Base-by-base conservation (phyloP, 1,140 invertebrate species). In the Camponotus pennsylvanicus region DNA sequence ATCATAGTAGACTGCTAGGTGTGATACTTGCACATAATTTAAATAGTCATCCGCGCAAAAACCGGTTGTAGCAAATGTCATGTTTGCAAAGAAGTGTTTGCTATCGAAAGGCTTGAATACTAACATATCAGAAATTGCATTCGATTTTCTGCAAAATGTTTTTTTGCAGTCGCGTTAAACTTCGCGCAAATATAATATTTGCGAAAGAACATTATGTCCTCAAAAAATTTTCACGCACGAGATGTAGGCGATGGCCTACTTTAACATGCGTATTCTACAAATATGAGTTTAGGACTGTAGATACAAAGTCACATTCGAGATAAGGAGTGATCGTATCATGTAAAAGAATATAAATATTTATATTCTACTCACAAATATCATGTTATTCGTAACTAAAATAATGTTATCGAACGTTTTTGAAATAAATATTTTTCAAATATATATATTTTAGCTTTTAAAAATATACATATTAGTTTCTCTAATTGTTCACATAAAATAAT, bases 41-140 rank as follows among this genome's bases (percentile, higher is more conserved):
- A 83, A 86, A 82, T 32, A 82, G 49, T 71, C 40, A 40, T 70
- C 11, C 8, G 27, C 66, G 45, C 45, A 85, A 66, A 80, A 87
- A 79, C 79, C 66, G 83, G 83, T 79, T 87, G 49, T 70, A 73
- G 55, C 21, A 86, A 87, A 86, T 79, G 73, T 87, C 73, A 73
- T 64, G 86, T 71, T 86, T 86, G 57, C 67, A 34, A 85, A 85
- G 37, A 70, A 85, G 63, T 57, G 21, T 66, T 71, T 78, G 13
- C 55, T 55, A 71, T 88, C 66, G 57, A 76, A 69, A 85, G 40
- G 57, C 55, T 57, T 63, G 52, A 82, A 70, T 86, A 55, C 52
- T 52, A 18, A 27, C 21, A 11, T 69, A 71, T 86, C 52, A 69
- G 66, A 85, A 85, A 78, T 85, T 61, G 57, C 40, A 45, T 85